Evolutionary conservation across 2,888 invertebrate species (phyloP).

Genomic region (Harmothoe impar): DNA sequence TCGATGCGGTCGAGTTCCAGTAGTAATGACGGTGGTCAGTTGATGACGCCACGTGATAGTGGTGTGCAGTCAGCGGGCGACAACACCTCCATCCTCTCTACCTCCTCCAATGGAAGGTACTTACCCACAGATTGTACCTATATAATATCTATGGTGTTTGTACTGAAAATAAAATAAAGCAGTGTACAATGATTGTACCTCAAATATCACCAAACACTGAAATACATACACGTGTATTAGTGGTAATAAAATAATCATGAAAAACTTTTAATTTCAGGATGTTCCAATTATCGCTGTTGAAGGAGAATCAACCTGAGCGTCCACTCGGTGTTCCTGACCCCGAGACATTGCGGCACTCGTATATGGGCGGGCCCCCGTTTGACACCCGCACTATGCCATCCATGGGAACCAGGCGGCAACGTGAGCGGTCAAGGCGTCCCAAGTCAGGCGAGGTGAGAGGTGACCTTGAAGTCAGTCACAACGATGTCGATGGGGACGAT

Average conservation of each 20-base stretch:
- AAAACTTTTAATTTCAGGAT: conserved; percentile 27
- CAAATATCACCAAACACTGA: too few relatives aligned
- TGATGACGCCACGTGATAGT: conserved; percentile 75
- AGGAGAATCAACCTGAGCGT: conserved; percentile 12
- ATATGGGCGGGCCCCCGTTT: not conserved
- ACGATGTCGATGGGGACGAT: not conserved
- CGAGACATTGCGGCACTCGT: not conserved
- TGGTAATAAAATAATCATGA: too few relatives aligned
- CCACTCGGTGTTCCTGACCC: conserved; percentile 40
- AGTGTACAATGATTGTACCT: too few relatives aligned
- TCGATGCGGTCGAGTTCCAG: conserved; percentile 72
- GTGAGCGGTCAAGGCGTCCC: conserved; percentile 54
- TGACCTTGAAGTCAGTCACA: not conserved
- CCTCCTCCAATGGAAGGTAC: conserved; percentile 52
- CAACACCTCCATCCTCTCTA: conserved; percentile 28
- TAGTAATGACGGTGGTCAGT: conserved; percentile 74
- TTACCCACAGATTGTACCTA: not conserved
- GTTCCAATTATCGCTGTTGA: conserved; percentile 58
- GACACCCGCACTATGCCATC: conserved; percentile 46
- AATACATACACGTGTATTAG: too few relatives aligned
- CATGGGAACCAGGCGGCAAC: conserved; percentile 51
- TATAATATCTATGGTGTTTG: too few relatives aligned
- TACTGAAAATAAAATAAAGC: too few relatives aligned
- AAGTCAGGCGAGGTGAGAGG: conserved; percentile 41
- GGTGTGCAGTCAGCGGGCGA: conserved; percentile 79